Conservation (phyloP, 2,888 invertebrate species). For the Portevinia maculata region DNA sequence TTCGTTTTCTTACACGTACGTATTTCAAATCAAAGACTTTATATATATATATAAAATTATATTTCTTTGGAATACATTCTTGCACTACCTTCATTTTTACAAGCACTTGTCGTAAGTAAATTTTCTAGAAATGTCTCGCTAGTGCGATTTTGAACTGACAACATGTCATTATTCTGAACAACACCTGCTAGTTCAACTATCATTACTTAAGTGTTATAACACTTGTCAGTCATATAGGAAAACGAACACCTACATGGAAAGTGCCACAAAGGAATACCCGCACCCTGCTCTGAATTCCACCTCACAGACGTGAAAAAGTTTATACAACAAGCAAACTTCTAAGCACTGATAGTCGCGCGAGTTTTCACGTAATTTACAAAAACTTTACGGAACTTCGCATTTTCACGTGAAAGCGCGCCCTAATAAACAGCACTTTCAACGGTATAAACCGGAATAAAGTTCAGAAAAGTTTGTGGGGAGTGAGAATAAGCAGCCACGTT, state of each 20-base stretch:
- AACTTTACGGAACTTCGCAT: slow-evolving; percentile 59
- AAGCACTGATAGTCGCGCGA: slow-evolving; percentile 53
- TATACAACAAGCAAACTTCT: slow-evolving; percentile 35
- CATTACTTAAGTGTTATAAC: slow-evolving; percentile 41
- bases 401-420: slow-evolving; percentile 40
- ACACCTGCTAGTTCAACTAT: slow-evolving; percentile 40
- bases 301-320: slow-evolving; percentile 51
- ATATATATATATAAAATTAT: no score
- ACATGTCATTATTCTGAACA: slow-evolving; percentile 33
- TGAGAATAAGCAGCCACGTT: slow-evolving; percentile 58
- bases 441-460: slow-evolving; percentile 20
- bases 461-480: slow-evolving; percentile 20
- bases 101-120: slow-evolving; percentile 8
- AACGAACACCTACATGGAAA: slow-evolving; percentile 12
- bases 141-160: slow-evolving; percentile 34
- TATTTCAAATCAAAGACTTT: no score
- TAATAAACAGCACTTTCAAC: background rate
- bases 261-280: no score
- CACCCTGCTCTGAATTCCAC: slow-evolving; percentile 18
- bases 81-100: background rate
- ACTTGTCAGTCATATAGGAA: slow-evolving; percentile 13
- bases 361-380: slow-evolving; percentile 71
- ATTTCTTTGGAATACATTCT: background rate
- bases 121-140: slow-evolving; percentile 1
- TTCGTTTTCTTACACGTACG: no score